A percentile compares a stretch with the other conserved stretches of the same genome.
Conservation (phyloP, 2,797 vertebrate genomes). For the Catostomus latipinnis region DNA sequence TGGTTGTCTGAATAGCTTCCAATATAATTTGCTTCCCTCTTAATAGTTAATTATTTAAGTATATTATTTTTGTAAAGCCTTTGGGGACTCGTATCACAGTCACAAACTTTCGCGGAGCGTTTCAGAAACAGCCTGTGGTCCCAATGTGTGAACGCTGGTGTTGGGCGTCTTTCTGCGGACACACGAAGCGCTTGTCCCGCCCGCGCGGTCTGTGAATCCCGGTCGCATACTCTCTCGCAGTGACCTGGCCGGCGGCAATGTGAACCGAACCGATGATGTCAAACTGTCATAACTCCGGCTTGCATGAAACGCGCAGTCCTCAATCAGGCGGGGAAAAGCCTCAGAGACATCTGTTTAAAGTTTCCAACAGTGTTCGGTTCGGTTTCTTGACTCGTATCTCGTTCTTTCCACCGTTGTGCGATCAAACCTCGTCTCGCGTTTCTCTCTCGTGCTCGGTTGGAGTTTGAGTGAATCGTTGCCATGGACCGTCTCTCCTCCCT, state of each 20-base stretch:
- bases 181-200: slow-evolving; percentile 41
- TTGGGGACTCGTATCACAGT: slow-evolving; percentile 25
- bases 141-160: slow-evolving; percentile 1
- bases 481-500: slow-evolving; percentile 58
- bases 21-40: not conserved
- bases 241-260: slow-evolving; percentile 70
- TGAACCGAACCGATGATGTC: slow-evolving; percentile 57
- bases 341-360: slow-evolving; percentile 12
- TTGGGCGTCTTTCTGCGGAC: slow-evolving; percentile 7
- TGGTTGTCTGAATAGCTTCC: not conserved
- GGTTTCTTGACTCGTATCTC: not conserved
- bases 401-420: slow-evolving; percentile 2
- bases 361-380: slow-evolving; percentile 14
- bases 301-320: not conserved
- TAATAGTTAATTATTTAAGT: not conserved
- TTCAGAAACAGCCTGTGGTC: not conserved
- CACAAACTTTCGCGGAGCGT: slow-evolving; percentile 29
- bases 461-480: slow-evolving; percentile 66
- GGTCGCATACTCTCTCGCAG: slow-evolving; percentile 42
- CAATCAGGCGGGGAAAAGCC: slow-evolving; percentile 7
- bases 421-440: slow-evolving; percentile 16
- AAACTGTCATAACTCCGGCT: slow-evolving; percentile 11
- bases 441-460: slow-evolving; percentile 61
- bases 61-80: not conserved
- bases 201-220: slow-evolving; percentile 35